A percentile compares a stretch with the other conserved stretches of the same genome.
Evolutionary conservation across 2,888 invertebrate species (phyloP).

Genomic region (Brachypterus glaber): DNA sequence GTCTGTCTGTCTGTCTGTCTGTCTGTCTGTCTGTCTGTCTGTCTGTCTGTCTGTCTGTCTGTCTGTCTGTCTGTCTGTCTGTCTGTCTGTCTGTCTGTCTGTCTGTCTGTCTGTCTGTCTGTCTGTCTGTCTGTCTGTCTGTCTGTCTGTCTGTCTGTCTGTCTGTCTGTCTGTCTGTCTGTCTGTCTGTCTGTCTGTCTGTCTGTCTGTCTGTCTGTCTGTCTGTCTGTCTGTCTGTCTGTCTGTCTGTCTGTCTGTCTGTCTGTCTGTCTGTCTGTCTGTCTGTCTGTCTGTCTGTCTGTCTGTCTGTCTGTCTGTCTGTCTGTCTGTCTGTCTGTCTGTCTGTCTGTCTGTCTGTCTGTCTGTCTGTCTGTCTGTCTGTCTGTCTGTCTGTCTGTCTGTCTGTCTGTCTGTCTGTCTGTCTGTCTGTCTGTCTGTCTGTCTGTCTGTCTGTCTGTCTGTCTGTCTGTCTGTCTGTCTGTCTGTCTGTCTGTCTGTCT

Average conservation of each 20-base stretch:
- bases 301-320: conserved; percentile 1
- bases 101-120: conserved; percentile 1
- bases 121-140: conserved; percentile 1
- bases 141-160: conserved; percentile 1
- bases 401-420: conserved; percentile 1
- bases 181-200: conserved; percentile 1
- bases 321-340: conserved; percentile 1
- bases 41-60: conserved; percentile 1
- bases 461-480: conserved; percentile 1
- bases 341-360: conserved; percentile 1
- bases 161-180: conserved; percentile 1
- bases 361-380: conserved; percentile 1
- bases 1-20: conserved; percentile 1
- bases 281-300: conserved; percentile 1
- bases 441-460: conserved; percentile 1
- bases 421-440: conserved; percentile 1
- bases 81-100: conserved; percentile 1
- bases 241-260: conserved; percentile 1
- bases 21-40: conserved; percentile 1
- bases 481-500: conserved; percentile 1
- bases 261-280: conserved; percentile 1
- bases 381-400: conserved; percentile 1
- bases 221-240: conserved; percentile 1
- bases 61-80: conserved; percentile 1
- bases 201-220: conserved; percentile 1